Conservation (phyloP, 2,888 invertebrate genomes). For the Vesta saturnalis region DNA sequence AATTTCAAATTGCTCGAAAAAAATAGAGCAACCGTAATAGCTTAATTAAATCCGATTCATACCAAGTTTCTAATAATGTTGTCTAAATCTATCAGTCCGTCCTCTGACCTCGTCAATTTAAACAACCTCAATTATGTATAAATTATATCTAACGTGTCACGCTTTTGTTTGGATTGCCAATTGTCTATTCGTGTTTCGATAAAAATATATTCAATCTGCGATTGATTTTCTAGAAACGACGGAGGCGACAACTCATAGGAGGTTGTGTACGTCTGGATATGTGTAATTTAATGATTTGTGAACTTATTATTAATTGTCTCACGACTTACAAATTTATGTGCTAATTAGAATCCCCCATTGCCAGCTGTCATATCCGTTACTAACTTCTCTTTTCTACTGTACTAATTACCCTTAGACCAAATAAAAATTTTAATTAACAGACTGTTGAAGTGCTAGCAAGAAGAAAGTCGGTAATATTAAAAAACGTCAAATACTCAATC, state of each 20-base stretch:
- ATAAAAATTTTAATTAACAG: constrained; percentile 11
- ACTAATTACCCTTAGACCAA: constrained; percentile 10
- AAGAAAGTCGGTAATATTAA: neutral
- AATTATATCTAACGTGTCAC: neutral
- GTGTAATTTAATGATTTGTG: constrained; percentile 7
- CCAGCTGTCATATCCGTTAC: constrained; percentile 9
- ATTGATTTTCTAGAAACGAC: neutral
- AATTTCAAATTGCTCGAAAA: too few species aligned
- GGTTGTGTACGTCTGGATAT: neutral
- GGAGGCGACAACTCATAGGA: neutral
- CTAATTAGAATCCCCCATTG: constrained; percentile 7
- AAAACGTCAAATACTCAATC: constrained; percentile 55
- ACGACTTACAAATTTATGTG: constrained; percentile 15
- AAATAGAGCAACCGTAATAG: constrained; percentile 10
- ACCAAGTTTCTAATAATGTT: constrained; percentile 8
- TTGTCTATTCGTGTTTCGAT: neutral
- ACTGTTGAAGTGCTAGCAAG: neutral
- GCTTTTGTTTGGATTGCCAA: constrained; percentile 2
- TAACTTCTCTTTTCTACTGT: neutral
- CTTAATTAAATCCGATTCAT: constrained; percentile 12
- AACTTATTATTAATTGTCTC: constrained; percentile 13
- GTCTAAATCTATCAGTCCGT: constrained; percentile 12
- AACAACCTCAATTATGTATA: neutral
- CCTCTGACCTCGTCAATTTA: constrained; percentile 9
- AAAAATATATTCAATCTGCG: neutral